Evolutionary conservation across 2,113 vertebrate genomes (phyloP).

Genomic region (Peromyscus leucopus): DNA sequence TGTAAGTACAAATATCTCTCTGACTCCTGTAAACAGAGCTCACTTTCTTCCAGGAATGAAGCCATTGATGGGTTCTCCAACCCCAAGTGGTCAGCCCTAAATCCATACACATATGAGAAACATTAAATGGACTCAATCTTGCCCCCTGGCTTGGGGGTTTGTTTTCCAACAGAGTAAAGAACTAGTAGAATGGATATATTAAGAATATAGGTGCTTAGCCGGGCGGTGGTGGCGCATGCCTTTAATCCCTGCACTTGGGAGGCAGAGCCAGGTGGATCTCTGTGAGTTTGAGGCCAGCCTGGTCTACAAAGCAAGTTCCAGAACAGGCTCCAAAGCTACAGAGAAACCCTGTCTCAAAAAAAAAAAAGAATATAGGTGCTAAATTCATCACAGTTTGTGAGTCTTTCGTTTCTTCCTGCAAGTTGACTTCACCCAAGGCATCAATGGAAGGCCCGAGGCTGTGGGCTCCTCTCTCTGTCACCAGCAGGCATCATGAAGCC

Average conservation of each 20-base stretch:
- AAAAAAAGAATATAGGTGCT: background rate
- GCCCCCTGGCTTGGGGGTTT: background rate
- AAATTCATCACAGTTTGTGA: background rate
- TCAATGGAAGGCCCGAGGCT: background rate
- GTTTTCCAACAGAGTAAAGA: background rate
- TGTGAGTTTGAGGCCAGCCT: no score
- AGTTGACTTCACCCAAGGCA: background rate
- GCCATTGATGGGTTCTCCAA: background rate
- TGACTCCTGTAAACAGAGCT: background rate
- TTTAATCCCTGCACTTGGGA: no score
- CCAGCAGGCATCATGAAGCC: background rate
- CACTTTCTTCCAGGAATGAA: background rate
- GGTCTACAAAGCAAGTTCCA: no score
- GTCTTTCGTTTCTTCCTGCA: background rate
- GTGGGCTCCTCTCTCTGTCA: no score
- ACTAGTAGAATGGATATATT: background rate
- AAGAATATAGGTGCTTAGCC: background rate
- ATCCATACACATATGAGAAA: background rate
- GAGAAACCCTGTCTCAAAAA: no score
- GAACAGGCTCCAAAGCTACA: no score
- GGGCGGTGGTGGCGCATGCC: no score
- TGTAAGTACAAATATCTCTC: background rate
- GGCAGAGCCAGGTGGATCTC: no score
- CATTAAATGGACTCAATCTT: background rate
- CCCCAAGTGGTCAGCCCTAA: background rate